A percentile compares a stretch with the other conserved stretches of the same genome.
Conservation (phyloP, 2,888 invertebrate species). For the Trissolcus brochymenae region DNA sequence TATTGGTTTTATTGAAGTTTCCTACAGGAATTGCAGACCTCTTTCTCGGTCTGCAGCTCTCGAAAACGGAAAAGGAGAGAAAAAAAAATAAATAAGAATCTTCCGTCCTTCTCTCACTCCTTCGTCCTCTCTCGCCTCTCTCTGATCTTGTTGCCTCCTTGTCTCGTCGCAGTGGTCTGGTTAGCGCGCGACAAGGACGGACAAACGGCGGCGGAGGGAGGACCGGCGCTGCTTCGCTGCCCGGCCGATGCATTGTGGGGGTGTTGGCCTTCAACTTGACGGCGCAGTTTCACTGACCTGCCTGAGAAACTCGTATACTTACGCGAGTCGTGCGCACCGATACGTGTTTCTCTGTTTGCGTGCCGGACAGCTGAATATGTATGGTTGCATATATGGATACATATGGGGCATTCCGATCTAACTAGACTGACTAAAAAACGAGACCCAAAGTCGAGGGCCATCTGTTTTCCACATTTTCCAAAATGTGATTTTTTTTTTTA, state of each 20-base stretch:
- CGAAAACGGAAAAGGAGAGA: conserved; percentile 8
- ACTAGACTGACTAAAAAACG: conserved; percentile 40
- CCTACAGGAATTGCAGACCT: conserved; percentile 16
- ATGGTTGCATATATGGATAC: conserved; percentile 41
- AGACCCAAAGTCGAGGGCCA: not conserved
- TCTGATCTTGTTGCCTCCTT: conserved; percentile 2
- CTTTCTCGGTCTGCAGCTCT: conserved; percentile 14
- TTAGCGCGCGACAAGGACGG: conserved; percentile 37
- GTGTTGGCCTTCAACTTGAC: conserved; percentile 77
- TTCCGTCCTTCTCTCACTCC: not conserved
- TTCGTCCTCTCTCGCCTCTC: conserved; percentile 6
- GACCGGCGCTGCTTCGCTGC: conserved; percentile 61
- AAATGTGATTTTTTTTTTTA: too few species aligned
- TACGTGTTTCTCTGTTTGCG: conserved; percentile 61
- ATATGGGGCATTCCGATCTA: conserved; percentile 53
- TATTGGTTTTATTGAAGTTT: conserved; percentile 66
- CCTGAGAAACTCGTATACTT: conserved; percentile 75
- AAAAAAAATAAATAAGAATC: conserved; percentile 10
- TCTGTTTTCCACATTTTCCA: too few species aligned
- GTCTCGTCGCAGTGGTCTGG: conserved; percentile 7
- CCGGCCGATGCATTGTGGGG: conserved; percentile 76
- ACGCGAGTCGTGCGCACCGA: conserved; percentile 68
- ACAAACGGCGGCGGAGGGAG: conserved; percentile 51
- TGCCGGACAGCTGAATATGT: conserved; percentile 46
- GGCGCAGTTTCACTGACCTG: conserved; percentile 77